phyloP scores from a whole-genome alignment of 2,797 vertebrate genomes.

The Poecilia velifera region DNA sequence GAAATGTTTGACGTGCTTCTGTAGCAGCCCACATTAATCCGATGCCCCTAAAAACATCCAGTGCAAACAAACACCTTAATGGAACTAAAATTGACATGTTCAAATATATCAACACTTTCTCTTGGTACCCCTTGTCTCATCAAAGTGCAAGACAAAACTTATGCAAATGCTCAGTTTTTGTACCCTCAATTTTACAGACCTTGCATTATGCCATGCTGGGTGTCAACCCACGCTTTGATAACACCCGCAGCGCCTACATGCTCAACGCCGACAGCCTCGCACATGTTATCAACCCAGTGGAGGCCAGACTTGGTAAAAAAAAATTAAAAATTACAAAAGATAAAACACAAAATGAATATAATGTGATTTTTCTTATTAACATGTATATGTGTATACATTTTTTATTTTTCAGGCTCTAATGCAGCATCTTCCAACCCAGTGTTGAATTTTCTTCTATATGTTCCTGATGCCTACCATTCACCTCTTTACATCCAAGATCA shows the following conservation, averaged over 20 bases:
- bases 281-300: slow-evolving; percentile 97
- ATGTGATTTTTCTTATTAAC: slow-evolving; percentile 8
- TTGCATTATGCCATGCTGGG: slow-evolving; percentile 92
- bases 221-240: slow-evolving; percentile 92
- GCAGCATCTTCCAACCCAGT: slow-evolving; percentile 93
- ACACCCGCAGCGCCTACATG: slow-evolving; percentile 83
- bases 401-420: slow-evolving; percentile 86
- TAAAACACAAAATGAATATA: not conserved
- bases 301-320: slow-evolving; percentile 91
- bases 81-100: not conserved
- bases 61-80: not conserved
- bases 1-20: not conserved
- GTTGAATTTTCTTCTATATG: slow-evolving; percentile 94
- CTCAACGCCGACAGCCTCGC: slow-evolving; percentile 91
- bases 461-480: slow-evolving; percentile 91
- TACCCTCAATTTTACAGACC: slow-evolving; percentile 76
- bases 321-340: not conserved
- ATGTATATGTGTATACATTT: not conserved
- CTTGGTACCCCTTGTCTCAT: not conserved
- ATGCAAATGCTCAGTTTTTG: not conserved
- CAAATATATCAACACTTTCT: not conserved
- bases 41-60: not conserved
- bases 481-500: slow-evolving; percentile 92
- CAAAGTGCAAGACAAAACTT: not conserved
- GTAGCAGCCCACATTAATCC: not conserved